Base-by-base conservation (phyloP, 2,888 invertebrate species). In the Dusona sp. region DNA sequence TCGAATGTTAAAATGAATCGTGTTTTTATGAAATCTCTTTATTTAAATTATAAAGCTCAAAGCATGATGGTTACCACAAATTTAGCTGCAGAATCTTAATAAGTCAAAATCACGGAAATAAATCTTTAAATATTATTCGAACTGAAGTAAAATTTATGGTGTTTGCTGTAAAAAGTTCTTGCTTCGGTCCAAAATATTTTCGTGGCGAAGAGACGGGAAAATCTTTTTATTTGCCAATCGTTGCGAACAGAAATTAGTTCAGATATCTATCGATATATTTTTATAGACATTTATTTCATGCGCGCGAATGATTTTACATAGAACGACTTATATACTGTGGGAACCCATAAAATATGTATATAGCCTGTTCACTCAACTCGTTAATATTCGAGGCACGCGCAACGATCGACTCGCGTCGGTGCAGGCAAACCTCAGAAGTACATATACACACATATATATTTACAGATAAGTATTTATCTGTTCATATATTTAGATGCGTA, bases 301-400 rank as follows among this genome's bases (percentile, higher is more conserved):
- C 4, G 33, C 6, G 11, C 33, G 1, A 36, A 64, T 9, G 1
- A 25, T 48, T 42, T 48, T 7, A 36, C 54, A 33, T 19, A 3
- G 22, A 73, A 73, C 3, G 25, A 6, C 22, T 33, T 45, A 38
- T 73, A 57, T 8, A 73, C 22, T 16, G 36, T 36, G 33, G 25
- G n/a, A 29, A 61, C 22, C 38, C 36, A 42, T 22, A 25, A 57
- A 29, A 36, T 45, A 22, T 33, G 36, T 75, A 25, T 61, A 61
- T 6, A n/a, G 51, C 19, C 1, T 19, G 51, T 64, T 25, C 74
- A 79, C 81, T 61, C 68, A 48, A 74, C 78, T 73, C 9, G 51
- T 78, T 74, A 75, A 73, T 64, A 74, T 79, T 79, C 79, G 51
- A 82, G 82, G 78, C 85, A 82, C 79, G 19, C 70, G 75, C 78